Evolutionary conservation across 2,888 invertebrate species (phyloP), one percentile per base, ranked within the genome.

Genomic region (Ischnus inquisitorius): DNA sequence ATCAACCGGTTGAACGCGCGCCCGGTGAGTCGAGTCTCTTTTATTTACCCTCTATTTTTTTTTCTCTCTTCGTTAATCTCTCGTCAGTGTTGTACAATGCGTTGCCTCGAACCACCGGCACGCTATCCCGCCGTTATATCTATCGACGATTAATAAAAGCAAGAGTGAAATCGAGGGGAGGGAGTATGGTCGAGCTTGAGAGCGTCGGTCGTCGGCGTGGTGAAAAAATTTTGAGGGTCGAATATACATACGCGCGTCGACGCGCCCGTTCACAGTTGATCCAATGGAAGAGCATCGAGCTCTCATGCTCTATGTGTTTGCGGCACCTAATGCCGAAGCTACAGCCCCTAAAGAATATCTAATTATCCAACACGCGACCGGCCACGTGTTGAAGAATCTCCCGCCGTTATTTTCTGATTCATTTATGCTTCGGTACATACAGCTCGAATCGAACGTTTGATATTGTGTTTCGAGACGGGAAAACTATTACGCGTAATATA

Each of bases 281-380:
- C 87, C 90, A 90, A 91, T 90, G 90, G 88, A 88, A 85, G 85
- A 82, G 82, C 86, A 78, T 75, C 71, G 75, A 34, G n/a, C 64
- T 60, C 57, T 74, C 54, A 71, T n/a, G 46, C 28, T 12, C 43
- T 62, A 51, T 60, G 22, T 19, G 43, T 41, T 25, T 54, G 54
- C 51, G 78, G 79, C 75, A 82, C 79, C 87, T 85, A 87, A 86
- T 85, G 87, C 82, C 75, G 82, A 67, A 48, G 79, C 86, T 46
- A 46, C 46, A 12, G 14, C 25, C 60, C 78, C 92, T 92, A 92
- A 93, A 92, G 92, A 93, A 93, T 93, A 93, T 93, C 93, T 93
- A 93, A 93, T 93, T 93, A 93, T 93, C 91, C 81, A 90, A 88
- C 93, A 93, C 93, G 93, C 92, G 93, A 89, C 93, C 82, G 62